Conservation (phyloP, 2,113 vertebrate genomes). For the Pterocles orientalis region DNA sequence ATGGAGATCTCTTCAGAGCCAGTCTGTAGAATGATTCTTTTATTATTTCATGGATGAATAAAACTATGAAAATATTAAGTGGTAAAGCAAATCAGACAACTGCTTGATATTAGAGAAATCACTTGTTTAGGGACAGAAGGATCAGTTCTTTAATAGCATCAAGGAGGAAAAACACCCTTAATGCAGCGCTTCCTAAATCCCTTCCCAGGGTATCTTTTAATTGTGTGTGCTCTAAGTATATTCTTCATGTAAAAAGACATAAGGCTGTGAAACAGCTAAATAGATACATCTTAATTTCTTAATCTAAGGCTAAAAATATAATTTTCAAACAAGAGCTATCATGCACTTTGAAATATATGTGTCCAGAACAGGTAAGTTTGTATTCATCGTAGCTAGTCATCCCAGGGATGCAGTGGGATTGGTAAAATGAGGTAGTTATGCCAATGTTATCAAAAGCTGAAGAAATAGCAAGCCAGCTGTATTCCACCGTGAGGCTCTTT, state of each 20-base stretch:
- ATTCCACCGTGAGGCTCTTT: not conserved
- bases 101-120: not conserved
- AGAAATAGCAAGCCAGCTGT: not conserved
- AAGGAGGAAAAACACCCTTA: not conserved
- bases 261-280: slow-evolving; percentile 32
- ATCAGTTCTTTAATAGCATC: not conserved
- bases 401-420: not conserved
- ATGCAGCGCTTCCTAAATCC: slow-evolving; percentile 18
- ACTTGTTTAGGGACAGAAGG: not conserved
- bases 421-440: not conserved
- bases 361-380: not conserved
- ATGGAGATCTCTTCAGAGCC: not conserved
- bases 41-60: not conserved
- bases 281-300: not conserved
- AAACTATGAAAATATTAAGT: not conserved
- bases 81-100: not conserved
- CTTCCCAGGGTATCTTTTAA: not conserved
- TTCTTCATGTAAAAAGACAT: slow-evolving; percentile 15
- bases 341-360: slow-evolving; percentile 17
- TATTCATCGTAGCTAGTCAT: not conserved
- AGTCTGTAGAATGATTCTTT: not conserved
- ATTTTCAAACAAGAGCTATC: not conserved
- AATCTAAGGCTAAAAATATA: not conserved
- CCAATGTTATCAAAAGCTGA: not conserved
- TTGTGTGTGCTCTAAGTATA: not conserved